Evolutionary conservation across 2,113 vertebrate species (phyloP), one percentile per base, ranked within the genome.

Genomic region (Chaenocephalus aceratus): DNA sequence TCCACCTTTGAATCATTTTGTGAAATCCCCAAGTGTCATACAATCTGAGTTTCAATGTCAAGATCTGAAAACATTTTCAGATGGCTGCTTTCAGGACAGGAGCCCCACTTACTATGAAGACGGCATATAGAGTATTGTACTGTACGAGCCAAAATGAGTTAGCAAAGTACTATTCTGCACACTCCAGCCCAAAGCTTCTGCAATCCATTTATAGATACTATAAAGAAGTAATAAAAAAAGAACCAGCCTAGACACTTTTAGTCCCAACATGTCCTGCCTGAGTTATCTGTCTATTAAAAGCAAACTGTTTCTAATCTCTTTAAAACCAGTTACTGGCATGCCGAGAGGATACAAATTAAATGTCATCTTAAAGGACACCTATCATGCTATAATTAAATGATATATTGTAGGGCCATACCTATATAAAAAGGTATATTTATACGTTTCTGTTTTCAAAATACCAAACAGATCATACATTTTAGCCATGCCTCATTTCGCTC

Each of bases 31-130:
- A 56, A 21, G 48, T 41, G 65, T 21, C 16, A 44, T 3, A 41
- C 9, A 65, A 73, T 41, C n/a, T 11, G 11, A 77, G 54, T 34
- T 60, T 68, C 63, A 26, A 54, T 52, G 45, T 72, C 76, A 72
- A 58, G 66, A 65, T 41, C 65, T 72, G 12, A 64, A 62, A 66
- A 82, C 9, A 62, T 72, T 51, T 54, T 66, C 18, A 66, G 49
- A 36, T 44, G 48, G 45, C 26, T 54, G 46, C 61, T 41, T 69
- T 65, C 21, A 41, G 44, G 46, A 72, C 41, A 57, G 13, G 52
- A 59, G 58, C 46, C 51, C 21, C 6, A 53, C 34, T 45, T 21
- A 14, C 21, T n/a, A 30, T 18, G 61, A 16, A 66, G 61, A 13
- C 36, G 21, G 8, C 48, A 53, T 52, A 53, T 56, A 76, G 16